These are phyloP conservation scores for Metacarcinus magister DNA, from an alignment of 2,888 invertebrate species.

Conservation along the genomic window DNA sequence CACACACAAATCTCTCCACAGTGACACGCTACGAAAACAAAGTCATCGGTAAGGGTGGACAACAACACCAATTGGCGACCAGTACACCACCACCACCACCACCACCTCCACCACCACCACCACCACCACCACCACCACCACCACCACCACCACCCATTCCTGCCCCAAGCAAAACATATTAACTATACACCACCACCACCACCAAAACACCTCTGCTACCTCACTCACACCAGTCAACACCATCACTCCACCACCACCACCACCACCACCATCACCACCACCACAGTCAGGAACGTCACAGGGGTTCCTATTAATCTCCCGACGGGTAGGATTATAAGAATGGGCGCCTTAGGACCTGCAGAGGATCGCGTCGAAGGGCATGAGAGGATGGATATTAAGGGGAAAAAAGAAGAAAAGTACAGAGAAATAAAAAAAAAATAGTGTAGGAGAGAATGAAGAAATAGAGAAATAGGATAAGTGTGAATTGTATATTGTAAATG, in stretches of 20 bases:
- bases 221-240: background rate
- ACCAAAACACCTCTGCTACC: background rate
- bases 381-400: too few relatives aligned
- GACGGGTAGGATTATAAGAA: too few relatives aligned
- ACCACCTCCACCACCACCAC: background rate
- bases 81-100: background rate
- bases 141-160: background rate
- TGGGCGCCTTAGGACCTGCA: too few relatives aligned
- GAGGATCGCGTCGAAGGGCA: too few relatives aligned
- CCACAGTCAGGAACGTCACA: too few relatives aligned
- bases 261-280: too few relatives aligned
- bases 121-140: background rate
- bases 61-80: background rate
- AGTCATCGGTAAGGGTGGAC: background rate
- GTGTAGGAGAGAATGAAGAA: background rate
- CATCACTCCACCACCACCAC: too few relatives aligned
- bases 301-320: too few relatives aligned
- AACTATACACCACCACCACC: background rate
- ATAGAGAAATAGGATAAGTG: background rate
- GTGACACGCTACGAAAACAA: background rate
- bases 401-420: background rate
- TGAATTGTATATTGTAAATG: background rate
- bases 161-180: background rate
- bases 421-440: background rate
- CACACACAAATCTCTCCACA: background rate